Percentiles rank a stretch among this genome's conserved stretches.
phyloP scores from a whole-genome alignment of 2,113 vertebrate species.

The Calidris pygmaea region DNA sequence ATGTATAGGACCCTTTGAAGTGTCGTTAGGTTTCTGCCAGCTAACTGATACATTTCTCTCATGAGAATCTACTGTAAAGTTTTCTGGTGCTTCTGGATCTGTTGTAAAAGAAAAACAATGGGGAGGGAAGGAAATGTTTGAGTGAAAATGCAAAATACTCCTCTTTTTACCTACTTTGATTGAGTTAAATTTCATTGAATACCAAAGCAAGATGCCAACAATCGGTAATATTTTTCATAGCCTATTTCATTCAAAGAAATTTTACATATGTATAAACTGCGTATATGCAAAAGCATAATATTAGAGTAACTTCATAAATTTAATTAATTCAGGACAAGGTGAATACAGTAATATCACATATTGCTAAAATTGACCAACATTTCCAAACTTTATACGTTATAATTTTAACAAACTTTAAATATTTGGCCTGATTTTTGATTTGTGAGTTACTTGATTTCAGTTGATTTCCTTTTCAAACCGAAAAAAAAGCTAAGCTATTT shows the following conservation, averaged over 20 bases:
- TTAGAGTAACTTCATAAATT: not conserved
- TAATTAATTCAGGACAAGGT: not conserved
- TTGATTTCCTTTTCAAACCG: not conserved
- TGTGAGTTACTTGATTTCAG: not conserved
- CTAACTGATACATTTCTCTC: rapidly evolving
- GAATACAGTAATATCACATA: not conserved
- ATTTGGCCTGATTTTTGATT: not conserved
- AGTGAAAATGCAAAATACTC: not conserved
- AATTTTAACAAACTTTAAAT: not conserved
- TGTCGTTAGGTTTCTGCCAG: rapidly evolving
- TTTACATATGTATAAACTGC: not conserved
- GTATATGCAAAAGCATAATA: not conserved
- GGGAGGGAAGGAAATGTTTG: not conserved
- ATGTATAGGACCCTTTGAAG: not conserved
- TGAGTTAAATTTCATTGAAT: not conserved
- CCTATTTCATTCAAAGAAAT: not conserved
- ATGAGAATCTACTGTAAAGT: rapidly evolving
- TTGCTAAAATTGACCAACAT: not conserved
- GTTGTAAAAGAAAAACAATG: not conserved
- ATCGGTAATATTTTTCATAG: not conserved
- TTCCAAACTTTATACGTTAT: not conserved
- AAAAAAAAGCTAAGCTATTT: not conserved
- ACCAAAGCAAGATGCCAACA: not conserved
- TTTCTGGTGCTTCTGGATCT: not conserved
- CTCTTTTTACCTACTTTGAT: not conserved